Conservation (phyloP, 2,797 vertebrate species). For the Falco cherrug region DNA sequence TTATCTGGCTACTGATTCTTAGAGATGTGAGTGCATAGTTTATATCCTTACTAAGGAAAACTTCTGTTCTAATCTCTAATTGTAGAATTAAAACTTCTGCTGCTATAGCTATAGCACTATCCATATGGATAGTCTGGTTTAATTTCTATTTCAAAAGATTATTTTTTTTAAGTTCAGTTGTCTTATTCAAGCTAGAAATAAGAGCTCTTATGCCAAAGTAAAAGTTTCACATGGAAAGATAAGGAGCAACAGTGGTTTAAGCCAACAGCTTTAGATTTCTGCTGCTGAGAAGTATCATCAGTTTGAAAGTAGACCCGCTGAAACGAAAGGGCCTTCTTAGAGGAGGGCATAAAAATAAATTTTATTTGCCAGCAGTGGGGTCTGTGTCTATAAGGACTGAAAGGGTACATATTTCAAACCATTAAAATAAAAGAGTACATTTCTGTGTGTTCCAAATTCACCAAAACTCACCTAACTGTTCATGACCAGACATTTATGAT, state of each 20-base stretch:
- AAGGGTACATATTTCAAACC: neutral
- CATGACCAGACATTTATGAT: neutral
- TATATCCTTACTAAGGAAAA: neutral
- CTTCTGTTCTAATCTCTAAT: neutral
- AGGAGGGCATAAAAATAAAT: neutral
- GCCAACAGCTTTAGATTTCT: neutral
- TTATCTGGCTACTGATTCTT: neutral
- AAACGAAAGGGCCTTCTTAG: neutral
- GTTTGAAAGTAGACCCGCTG: neutral
- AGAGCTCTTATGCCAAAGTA: neutral
- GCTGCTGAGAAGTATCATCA: neutral
- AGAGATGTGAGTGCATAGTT: neutral
- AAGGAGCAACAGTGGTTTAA: neutral
- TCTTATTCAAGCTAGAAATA: neutral
- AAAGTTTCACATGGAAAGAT: neutral
- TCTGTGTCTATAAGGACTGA: neutral
- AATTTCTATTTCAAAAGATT: neutral
- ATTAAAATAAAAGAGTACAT: neutral
- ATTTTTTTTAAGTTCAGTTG: neutral
- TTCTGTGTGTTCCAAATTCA: neutral
- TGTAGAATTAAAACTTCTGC: neutral
- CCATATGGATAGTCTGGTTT: neutral
- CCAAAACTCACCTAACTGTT: neutral
- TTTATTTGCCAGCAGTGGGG: neutral
- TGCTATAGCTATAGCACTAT: neutral